phyloP scores from a whole-genome alignment of 2,888 invertebrate species.

The Trissolcus japonicus region DNA sequence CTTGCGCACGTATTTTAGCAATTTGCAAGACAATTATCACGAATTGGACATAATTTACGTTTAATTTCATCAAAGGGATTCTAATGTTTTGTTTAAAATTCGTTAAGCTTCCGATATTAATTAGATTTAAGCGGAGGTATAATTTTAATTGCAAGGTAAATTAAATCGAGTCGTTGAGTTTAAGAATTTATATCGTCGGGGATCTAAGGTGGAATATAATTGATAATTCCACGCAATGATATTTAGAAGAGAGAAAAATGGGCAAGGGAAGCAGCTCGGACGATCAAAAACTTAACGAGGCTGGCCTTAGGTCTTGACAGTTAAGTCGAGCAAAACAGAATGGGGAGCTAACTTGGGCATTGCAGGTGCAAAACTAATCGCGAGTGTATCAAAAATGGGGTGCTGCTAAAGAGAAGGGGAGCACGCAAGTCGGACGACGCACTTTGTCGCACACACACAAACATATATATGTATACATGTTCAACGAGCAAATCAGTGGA shows the following conservation, averaged over 20 bases:
- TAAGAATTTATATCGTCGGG: constrained; percentile 12
- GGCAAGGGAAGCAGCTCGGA: constrained; percentile 14
- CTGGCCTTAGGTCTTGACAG: constrained; percentile 23
- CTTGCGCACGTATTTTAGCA: too few relatives aligned
- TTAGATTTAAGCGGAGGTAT: background rate
- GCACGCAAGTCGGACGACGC: constrained; percentile 28
- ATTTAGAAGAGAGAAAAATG: constrained; percentile 8
- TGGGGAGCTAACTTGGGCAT: constrained; percentile 27
- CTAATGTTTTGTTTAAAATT: too few relatives aligned
- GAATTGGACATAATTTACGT: background rate
- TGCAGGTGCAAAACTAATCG: constrained; percentile 47
- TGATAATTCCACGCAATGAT: constrained; percentile 23
- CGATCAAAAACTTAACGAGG: constrained; percentile 43
- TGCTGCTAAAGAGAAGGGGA: constrained; percentile 7
- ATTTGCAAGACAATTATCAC: background rate
- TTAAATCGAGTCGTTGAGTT: constrained; percentile 1
- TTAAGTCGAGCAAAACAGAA: constrained; percentile 22
- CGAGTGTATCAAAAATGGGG: constrained; percentile 42
- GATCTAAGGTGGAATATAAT: constrained; percentile 13
- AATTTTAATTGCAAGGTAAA: background rate
- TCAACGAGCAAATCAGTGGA: constrained; percentile 48
- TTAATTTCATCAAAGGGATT: too few relatives aligned
- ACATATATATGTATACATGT: background rate
- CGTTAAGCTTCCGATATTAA: too few relatives aligned
- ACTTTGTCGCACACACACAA: constrained; percentile 48